Evolutionary conservation across 64 coral and sea anemone genomes (phyloP).

Genomic region (Cladopsammia gracilis): DNA sequence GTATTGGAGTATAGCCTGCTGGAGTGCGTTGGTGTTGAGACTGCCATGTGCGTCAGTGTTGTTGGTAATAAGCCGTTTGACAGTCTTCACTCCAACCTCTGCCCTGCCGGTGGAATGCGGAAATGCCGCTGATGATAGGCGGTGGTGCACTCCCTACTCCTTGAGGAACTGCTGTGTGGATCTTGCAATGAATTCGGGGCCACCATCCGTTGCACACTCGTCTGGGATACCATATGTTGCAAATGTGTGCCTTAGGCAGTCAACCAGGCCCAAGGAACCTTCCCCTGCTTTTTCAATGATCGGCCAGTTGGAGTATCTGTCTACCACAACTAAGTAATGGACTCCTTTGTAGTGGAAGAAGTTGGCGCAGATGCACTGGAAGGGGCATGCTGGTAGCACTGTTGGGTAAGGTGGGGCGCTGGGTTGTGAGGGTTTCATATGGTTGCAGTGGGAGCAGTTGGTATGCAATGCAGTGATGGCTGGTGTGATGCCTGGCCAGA

Average conservation of each 20-base stretch:
- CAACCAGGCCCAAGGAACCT: conserved; percentile 7
- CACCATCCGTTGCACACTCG: not conserved
- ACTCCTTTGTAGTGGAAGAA: conserved; percentile 48
- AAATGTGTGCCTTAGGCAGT: not conserved
- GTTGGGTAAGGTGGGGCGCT: not conserved
- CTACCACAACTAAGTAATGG: conserved; percentile 18
- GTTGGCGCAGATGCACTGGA: not conserved
- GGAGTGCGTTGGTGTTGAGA: conserved; percentile 6
- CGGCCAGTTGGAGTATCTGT: conserved; percentile 22
- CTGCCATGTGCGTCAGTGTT: conserved; percentile 48
- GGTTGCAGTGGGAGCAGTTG: not conserved
- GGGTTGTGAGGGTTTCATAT: conserved; percentile 5
- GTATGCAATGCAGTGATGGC: conserved; percentile 17
- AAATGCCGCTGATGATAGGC: conserved; percentile 39
- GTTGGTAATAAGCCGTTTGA: conserved; percentile 23
- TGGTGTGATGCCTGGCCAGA: conserved; percentile 45
- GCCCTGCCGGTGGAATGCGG: conserved; percentile 40
- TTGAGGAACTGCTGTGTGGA: conserved; percentile 18
- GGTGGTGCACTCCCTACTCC: conserved; percentile 28
- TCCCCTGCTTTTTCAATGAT: conserved; percentile 12
- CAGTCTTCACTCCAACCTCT: conserved; percentile 14
- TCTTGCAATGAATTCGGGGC: not conserved
- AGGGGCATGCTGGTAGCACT: not conserved
- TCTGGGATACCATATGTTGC: conserved; percentile 2
- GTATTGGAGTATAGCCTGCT: conserved; percentile 44